A percentile compares a stretch with the other conserved stretches of the same genome.
These are phyloP conservation scores for Dasysyrphus albostriatus DNA, from an alignment of 2,888 invertebrate genomes.

Conservation along the genomic window DNA sequence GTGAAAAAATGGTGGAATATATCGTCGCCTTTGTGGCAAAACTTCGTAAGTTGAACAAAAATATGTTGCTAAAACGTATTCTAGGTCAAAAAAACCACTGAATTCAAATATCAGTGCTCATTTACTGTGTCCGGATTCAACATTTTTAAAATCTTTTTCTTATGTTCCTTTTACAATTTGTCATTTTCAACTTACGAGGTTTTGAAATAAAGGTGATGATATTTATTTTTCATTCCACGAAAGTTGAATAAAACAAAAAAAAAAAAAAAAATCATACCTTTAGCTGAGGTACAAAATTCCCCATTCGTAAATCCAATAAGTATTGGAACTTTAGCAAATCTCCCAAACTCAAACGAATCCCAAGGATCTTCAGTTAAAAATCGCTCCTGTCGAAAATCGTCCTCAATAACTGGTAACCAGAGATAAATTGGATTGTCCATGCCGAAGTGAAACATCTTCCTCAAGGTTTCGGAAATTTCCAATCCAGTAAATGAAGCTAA, in stretches of 20 bases:
- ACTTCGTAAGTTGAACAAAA: no score
- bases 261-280: slow-evolving; percentile 79
- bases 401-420: slow-evolving; percentile 85
- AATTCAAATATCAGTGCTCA: no score
- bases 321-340: slow-evolving; percentile 84
- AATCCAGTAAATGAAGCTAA: slow-evolving; percentile 80
- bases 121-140: no score
- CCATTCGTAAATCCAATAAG: slow-evolving; percentile 84
- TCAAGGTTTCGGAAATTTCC: slow-evolving; percentile 76
- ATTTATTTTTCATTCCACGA: no score
- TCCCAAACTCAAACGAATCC: slow-evolving; percentile 81
- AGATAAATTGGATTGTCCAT: slow-evolving; percentile 79
- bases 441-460: slow-evolving; percentile 78
- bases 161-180: no score
- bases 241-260: neutral
- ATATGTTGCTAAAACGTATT: no score
- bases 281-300: slow-evolving; percentile 84
- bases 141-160: no score
- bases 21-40: no score
- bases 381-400: slow-evolving; percentile 84
- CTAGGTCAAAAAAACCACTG: no score
- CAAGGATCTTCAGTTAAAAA: slow-evolving; percentile 84
- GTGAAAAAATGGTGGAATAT: no score
- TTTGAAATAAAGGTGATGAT: no score
- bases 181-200: no score